A percentile compares a stretch with the other conserved stretches of the same genome.
Conservation (phyloP, 1,140 invertebrate species). For the Drosophila chauvacae region DNA sequence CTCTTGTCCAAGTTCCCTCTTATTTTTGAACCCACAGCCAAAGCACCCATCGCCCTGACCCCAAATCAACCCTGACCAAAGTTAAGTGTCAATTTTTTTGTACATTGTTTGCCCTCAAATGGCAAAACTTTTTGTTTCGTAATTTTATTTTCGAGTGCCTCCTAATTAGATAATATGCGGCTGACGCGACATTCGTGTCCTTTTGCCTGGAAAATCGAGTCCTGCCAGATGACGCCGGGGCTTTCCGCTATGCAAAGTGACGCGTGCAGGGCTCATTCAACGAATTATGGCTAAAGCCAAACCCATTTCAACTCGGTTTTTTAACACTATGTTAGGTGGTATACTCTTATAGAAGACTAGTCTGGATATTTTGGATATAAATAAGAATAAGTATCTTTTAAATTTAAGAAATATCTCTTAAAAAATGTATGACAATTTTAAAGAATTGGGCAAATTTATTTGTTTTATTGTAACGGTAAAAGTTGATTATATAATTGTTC, state of each 20-base stretch:
- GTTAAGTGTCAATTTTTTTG: conserved; percentile 57
- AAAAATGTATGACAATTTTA: too few relatives aligned
- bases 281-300: conserved; percentile 6
- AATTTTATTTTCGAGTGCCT: conserved; percentile 72
- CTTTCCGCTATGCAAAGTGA: conserved; percentile 71
- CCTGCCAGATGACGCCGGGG: conserved; percentile 66
- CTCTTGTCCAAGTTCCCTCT: conserved; percentile 5
- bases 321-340: neutral
- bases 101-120: conserved; percentile 68
- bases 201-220: conserved; percentile 24
- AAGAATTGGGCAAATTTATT: too few relatives aligned
- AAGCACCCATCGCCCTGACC: conserved; percentile 4
- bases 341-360: conserved; percentile 16
- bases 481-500: too few relatives aligned
- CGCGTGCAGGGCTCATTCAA: conserved; percentile 52
- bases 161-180: conserved; percentile 82
- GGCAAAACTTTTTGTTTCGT: conserved; percentile 78
- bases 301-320: neutral
- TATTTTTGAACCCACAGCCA: conserved; percentile 13
- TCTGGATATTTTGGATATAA: neutral
- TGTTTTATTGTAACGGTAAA: too few relatives aligned
- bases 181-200: conserved; percentile 30
- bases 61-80: conserved; percentile 36
- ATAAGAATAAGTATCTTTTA: neutral
- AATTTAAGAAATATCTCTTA: neutral